Evolutionary conservation across 2,888 invertebrate species (phyloP).

Genomic region (Drosophila macrospina): DNA sequence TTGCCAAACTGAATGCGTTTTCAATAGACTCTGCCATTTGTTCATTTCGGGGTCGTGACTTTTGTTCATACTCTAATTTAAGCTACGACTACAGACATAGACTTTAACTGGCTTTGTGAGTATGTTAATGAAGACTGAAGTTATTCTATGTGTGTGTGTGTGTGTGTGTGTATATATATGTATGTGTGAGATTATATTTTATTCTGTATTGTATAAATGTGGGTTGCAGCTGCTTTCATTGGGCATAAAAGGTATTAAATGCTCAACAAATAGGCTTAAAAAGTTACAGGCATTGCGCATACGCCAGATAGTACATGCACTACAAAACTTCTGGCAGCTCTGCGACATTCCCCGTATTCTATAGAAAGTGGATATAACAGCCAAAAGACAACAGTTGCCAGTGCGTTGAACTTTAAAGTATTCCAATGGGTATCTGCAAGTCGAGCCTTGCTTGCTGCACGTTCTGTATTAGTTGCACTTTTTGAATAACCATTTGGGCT

Average conservation of each 20-base stretch:
- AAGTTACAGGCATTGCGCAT: conserved; percentile 38
- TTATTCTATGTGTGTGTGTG: background rate
- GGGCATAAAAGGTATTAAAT: conserved; percentile 39
- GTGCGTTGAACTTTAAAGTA: background rate
- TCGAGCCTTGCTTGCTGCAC: background rate
- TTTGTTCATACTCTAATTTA: conserved; percentile 21
- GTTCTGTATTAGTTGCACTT: conserved; percentile 29
- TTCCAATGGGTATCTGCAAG: conserved; percentile 10
- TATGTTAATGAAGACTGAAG: conserved; percentile 7
- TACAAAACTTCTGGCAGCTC: conserved; percentile 8
- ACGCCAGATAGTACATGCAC: conserved; percentile 36
- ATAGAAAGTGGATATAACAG: background rate
- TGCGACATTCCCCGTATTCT: background rate
- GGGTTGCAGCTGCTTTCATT: conserved; percentile 28
- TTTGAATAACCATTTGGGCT: conserved; percentile 38
- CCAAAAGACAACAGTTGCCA: background rate
- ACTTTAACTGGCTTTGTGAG: conserved; percentile 23
- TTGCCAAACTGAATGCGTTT: conserved; percentile 4
- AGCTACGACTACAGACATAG: conserved; percentile 14
- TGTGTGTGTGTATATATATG: background rate
- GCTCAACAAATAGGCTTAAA: conserved; percentile 43
- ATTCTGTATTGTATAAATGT: conserved; percentile 27
- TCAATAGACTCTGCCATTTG: background rate
- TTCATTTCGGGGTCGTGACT: conserved; percentile 7
- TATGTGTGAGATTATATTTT: conserved; percentile 12